These are phyloP conservation scores for Hirtodrosophila histrioides DNA, from an alignment of 2,888 invertebrate species.

Conservation along the genomic window DNA sequence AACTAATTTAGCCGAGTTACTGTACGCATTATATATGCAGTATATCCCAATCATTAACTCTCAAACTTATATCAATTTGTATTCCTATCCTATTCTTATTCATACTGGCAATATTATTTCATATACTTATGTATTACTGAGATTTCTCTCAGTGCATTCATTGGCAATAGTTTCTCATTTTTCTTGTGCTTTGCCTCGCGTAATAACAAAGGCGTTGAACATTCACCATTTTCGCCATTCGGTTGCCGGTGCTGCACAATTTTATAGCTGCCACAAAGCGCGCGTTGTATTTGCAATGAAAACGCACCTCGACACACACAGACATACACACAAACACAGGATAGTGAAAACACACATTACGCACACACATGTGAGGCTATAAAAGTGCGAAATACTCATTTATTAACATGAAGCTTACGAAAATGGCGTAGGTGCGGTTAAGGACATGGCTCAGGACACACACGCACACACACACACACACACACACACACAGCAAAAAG, in stretches of 20 bases:
- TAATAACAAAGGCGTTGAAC: constrained; percentile 63
- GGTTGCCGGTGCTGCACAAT: constrained; percentile 59
- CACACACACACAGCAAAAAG: constrained; percentile 13
- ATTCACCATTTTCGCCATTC: constrained; percentile 52
- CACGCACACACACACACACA: constrained; percentile 18
- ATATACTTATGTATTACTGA: neutral
- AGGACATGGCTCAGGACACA: constrained; percentile 38
- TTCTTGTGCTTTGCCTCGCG: constrained; percentile 30
- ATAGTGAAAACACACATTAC: constrained; percentile 1
- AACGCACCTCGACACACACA: constrained; percentile 46
- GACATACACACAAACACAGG: constrained; percentile 14
- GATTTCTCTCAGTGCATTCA: constrained; percentile 41
- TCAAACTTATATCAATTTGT: no score
- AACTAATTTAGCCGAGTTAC: no score
- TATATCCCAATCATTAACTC: no score
- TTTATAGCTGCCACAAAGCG: constrained; percentile 60
- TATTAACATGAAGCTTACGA: constrained; percentile 69
- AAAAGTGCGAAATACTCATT: constrained; percentile 69
- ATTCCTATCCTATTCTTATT: no score
- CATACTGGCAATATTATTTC: neutral
- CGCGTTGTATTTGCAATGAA: constrained; percentile 59
- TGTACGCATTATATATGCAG: no score
- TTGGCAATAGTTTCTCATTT: constrained; percentile 43
- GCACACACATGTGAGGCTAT: constrained; percentile 43
- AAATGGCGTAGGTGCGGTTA: constrained; percentile 65